These are phyloP conservation scores for Archilochus colubris DNA, from an alignment of 2,113 vertebrate genomes.

Conservation along the genomic window DNA sequence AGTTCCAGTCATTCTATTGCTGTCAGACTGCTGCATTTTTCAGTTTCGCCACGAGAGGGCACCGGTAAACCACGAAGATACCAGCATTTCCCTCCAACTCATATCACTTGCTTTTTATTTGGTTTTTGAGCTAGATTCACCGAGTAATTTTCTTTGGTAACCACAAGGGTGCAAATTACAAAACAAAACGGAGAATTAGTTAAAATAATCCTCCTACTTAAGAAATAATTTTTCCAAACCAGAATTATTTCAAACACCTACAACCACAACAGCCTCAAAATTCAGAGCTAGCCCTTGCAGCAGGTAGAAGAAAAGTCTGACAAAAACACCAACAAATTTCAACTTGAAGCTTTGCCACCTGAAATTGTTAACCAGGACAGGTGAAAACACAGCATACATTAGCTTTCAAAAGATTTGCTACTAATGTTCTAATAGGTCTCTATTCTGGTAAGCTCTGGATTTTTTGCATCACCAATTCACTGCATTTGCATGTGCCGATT, in stretches of 20 bases:
- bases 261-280: neutral
- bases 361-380: neutral
- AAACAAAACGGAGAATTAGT: neutral
- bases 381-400: neutral
- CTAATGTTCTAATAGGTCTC: neutral
- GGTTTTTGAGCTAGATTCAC: neutral
- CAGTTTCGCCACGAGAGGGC: conserved; percentile 8
- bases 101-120: neutral
- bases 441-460: neutral
- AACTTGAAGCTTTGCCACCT: neutral
- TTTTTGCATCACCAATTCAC: neutral
- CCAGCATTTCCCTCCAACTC: neutral
- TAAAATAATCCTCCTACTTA: neutral
- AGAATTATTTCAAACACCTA: neutral
- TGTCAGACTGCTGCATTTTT: neutral
- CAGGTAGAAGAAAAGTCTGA: neutral
- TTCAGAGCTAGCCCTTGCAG: neutral
- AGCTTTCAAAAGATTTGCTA: neutral
- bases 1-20: rapidly evolving
- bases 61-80: neutral
- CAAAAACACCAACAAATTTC: neutral
- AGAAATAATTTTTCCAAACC: neutral
- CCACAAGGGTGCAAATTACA: neutral
- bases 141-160: neutral
- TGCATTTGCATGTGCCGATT: neutral